Conservation (phyloP, 2,888 invertebrate species). For the Philereme transversata region DNA sequence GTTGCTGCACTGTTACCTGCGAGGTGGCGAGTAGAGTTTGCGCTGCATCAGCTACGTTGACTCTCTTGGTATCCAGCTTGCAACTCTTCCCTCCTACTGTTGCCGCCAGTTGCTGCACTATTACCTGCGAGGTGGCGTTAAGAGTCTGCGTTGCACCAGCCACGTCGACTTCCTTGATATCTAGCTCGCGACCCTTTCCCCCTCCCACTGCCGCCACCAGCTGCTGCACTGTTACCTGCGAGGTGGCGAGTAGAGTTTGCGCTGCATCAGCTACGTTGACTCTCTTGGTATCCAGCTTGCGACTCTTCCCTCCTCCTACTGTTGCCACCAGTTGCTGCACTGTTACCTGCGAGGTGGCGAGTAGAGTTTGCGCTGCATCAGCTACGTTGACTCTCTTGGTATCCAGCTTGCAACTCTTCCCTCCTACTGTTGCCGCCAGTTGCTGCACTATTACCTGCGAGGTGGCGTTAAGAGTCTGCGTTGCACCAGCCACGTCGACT, state of each 20-base stretch:
- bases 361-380: slow-evolving; percentile 48
- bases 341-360: slow-evolving; percentile 52
- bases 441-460: too few species aligned
- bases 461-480: too few species aligned
- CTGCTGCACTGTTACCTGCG: slow-evolving; percentile 44
- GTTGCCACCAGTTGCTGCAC: neutral
- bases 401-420: slow-evolving; percentile 38
- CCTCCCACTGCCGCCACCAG: slow-evolving; percentile 33
- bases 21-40: too few species aligned
- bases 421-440: too few species aligned
- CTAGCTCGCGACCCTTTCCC: slow-evolving; percentile 35
- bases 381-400: slow-evolving; percentile 41
- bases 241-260: slow-evolving; percentile 47
- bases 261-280: slow-evolving; percentile 47
- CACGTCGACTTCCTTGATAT: slow-evolving; percentile 39
- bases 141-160: slow-evolving; percentile 51
- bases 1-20: too few species aligned
- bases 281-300: slow-evolving; percentile 40
- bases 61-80: too few species aligned
- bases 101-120: too few species aligned
- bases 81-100: too few species aligned
- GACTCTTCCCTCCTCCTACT: slow-evolving; percentile 21
- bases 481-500: too few species aligned
- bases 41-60: too few species aligned
- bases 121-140: slow-evolving; percentile 49